These are phyloP conservation scores for Antheraea pernyi DNA, from an alignment of 1,140 invertebrate species.

Conservation along the genomic window DNA sequence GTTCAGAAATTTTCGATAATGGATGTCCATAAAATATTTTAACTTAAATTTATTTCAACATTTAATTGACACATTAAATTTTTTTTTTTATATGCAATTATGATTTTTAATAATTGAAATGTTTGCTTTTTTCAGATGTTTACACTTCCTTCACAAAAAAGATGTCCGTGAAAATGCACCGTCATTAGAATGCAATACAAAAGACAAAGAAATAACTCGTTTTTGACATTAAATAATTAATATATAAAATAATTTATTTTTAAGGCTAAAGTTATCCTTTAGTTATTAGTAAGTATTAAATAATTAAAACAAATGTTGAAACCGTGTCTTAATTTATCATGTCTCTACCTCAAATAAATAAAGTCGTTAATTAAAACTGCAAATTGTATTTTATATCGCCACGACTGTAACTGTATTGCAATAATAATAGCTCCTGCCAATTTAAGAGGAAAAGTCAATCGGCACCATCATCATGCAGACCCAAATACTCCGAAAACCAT, in stretches of 20 bases:
- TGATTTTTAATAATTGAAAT: not conserved
- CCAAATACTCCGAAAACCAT: too few relatives aligned
- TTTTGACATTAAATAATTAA: constrained; percentile 46
- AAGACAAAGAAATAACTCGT: constrained; percentile 59
- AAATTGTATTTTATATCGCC: too few relatives aligned
- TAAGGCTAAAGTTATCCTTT: constrained; percentile 2
- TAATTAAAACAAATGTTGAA: not conserved
- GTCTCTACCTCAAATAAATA: not conserved
- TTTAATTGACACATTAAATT: too few relatives aligned
- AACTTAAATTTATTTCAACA: too few relatives aligned
- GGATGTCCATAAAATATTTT: too few relatives aligned
- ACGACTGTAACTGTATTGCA: too few relatives aligned
- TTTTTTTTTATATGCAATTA: too few relatives aligned
- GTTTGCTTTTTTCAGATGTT: constrained; percentile 50
- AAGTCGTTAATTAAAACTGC: too few relatives aligned
- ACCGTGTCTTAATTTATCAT: not conserved
- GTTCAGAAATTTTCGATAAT: too few relatives aligned
- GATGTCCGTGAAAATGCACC: constrained; percentile 32
- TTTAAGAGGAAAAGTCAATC: too few relatives aligned
- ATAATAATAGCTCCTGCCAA: too few relatives aligned
- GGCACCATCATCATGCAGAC: too few relatives aligned
- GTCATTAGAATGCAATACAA: constrained; percentile 35
- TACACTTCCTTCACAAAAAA: constrained; percentile 56
- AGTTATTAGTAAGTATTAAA: not conserved
- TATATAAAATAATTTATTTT: constrained; percentile 10